These are phyloP conservation scores for Sphinx pinastri DNA, from an alignment of 2,888 invertebrate species.

Conservation along the genomic window DNA sequence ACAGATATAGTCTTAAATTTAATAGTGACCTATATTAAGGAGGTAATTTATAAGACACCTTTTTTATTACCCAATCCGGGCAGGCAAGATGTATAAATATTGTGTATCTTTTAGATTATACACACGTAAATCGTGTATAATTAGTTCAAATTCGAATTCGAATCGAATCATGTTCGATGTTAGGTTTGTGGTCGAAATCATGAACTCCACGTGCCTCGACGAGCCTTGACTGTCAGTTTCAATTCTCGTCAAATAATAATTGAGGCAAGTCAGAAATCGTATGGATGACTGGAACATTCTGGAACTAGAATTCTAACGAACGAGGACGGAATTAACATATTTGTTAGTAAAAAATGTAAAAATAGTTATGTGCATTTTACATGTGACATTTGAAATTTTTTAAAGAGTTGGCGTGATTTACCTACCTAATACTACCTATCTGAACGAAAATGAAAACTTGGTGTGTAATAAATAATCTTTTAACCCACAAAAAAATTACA, in stretches of 20 bases:
- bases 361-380: background rate
- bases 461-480: background rate
- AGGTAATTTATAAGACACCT: too few relatives aligned
- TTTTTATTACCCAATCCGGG: too few relatives aligned
- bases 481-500: background rate
- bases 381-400: background rate
- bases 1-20: too few relatives aligned
- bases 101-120: too few relatives aligned
- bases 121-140: background rate
- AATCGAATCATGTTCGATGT: background rate
- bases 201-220: background rate
- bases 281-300: slow-evolving; percentile 10
- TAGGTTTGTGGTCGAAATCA: background rate
- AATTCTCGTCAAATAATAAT: slow-evolving; percentile 12
- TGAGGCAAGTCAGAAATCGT: slow-evolving; percentile 12
- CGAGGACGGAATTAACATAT: background rate
- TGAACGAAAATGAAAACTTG: background rate
- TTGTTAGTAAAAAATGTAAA: background rate
- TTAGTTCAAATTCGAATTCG: background rate
- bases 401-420: background rate
- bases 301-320: slow-evolving; percentile 3
- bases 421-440: background rate
- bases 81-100: too few relatives aligned
- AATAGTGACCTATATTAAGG: too few relatives aligned
- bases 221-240: background rate